These are phyloP conservation scores for Achatina immaculata DNA, from an alignment of 1,140 invertebrate genomes.

Conservation along the genomic window DNA sequence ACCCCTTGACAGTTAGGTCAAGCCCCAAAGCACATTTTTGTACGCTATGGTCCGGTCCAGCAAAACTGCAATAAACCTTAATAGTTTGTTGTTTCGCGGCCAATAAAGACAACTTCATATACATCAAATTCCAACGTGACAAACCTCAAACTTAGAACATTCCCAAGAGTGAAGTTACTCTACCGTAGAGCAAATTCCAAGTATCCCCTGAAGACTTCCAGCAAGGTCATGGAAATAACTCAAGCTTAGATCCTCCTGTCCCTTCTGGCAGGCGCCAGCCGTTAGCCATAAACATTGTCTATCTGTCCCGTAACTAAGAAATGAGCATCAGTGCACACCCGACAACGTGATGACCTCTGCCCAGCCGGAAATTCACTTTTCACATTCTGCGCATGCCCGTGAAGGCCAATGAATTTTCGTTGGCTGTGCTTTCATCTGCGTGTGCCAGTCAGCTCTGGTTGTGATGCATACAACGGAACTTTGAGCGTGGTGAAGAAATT, in stretches of 20 bases:
- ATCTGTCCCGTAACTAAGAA: background rate
- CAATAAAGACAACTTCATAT: too few species aligned
- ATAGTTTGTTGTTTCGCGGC: too few species aligned
- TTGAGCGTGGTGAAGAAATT: too few species aligned
- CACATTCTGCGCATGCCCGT: background rate
- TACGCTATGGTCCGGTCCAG: too few species aligned
- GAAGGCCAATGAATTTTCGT: too few species aligned
- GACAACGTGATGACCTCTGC: background rate
- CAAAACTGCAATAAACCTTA: too few species aligned
- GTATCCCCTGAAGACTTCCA: background rate
- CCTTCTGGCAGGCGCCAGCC: background rate
- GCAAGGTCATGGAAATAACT: background rate
- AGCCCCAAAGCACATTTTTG: too few species aligned
- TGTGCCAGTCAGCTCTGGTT: too few species aligned
- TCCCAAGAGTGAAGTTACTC: background rate
- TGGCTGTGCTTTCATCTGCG: too few species aligned
- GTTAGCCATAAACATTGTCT: constrained; percentile 8
- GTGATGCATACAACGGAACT: too few species aligned
- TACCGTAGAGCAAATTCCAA: background rate
- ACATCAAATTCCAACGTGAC: too few species aligned
- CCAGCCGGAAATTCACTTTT: background rate
- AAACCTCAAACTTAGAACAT: background rate
- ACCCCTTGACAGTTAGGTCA: too few species aligned
- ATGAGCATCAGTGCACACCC: background rate
- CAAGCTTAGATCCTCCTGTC: background rate